These are phyloP conservation scores for Deroptyus accipitrinus DNA, from an alignment of 2,113 vertebrate genomes.

Conservation along the genomic window DNA sequence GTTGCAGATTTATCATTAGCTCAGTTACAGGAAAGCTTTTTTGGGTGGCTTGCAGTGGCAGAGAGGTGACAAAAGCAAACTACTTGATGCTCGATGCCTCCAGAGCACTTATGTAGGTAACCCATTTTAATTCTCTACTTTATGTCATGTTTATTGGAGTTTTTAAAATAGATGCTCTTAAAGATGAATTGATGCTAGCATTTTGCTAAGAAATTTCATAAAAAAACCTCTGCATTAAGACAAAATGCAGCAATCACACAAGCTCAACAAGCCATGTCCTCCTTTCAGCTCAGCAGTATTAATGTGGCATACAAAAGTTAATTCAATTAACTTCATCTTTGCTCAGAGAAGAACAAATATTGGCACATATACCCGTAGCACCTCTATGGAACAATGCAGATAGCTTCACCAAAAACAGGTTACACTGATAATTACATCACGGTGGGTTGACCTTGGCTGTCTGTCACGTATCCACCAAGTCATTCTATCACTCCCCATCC, in stretches of 20 bases:
- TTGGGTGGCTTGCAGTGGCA: constrained; percentile 53
- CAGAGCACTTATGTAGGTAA: constrained; percentile 34
- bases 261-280: background rate
- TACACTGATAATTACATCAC: constrained; percentile 19
- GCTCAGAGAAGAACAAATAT: background rate
- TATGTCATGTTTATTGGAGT: constrained; percentile 9
- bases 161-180: background rate
- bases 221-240: background rate
- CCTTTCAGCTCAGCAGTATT: background rate
- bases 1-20: constrained; percentile 71
- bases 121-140: constrained; percentile 17
- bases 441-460: background rate
- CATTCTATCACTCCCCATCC: background rate
- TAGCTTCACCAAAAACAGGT: constrained; percentile 23
- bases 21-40: constrained; percentile 40
- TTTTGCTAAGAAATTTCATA: background rate
- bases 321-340: background rate
- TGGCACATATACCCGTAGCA: background rate
- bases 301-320: background rate
- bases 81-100: constrained; percentile 18
- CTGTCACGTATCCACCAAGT: background rate
- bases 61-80: constrained; percentile 38
- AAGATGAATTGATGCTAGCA: background rate
- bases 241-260: background rate
- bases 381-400: background rate